Evolutionary conservation across 2,888 invertebrate species (phyloP).

Genomic region (Mechanitis messenoides): DNA sequence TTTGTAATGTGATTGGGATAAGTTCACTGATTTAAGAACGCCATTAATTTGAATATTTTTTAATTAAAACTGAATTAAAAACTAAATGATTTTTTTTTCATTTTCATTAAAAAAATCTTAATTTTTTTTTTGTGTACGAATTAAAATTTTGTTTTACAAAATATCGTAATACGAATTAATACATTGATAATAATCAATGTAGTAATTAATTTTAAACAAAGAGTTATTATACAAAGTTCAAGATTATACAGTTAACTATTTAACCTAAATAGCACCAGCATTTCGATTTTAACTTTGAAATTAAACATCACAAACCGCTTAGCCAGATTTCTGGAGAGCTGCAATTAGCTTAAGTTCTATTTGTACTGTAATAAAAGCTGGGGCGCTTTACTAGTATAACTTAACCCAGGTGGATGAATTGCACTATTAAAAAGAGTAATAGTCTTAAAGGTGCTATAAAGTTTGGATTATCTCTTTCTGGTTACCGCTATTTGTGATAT

Average conservation of each 20-base stretch:
- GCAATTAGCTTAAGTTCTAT: slow-evolving; percentile 20
- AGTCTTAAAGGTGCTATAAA: slow-evolving; percentile 41
- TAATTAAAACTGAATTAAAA: background rate
- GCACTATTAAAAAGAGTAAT: slow-evolving; percentile 61
- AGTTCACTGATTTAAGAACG: slow-evolving; percentile 7
- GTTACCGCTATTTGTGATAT: slow-evolving; percentile 17
- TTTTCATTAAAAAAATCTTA: no score
- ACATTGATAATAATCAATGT: no score
- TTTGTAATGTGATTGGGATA: slow-evolving; percentile 14
- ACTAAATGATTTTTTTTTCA: no score
- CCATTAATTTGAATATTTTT: slow-evolving; percentile 8
- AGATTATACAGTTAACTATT: no score
- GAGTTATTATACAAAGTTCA: no score
- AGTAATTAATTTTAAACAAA: no score
- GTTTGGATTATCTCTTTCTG: slow-evolving; percentile 40
- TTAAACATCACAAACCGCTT: slow-evolving; percentile 4
- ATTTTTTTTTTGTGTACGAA: no score
- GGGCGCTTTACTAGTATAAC: slow-evolving; percentile 30
- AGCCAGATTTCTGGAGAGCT: slow-evolving; percentile 6
- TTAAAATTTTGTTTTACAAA: no score
- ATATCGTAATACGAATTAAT: no score
- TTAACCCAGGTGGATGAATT: slow-evolving; percentile 51
- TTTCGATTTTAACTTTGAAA: background rate
- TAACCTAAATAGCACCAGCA: no score
- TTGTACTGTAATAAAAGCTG: slow-evolving; percentile 30